Percentiles rank a stretch among this genome's conserved stretches.
Evolutionary conservation across 2,113 vertebrate species (phyloP).

Genomic region (Cromileptes altivelis): DNA sequence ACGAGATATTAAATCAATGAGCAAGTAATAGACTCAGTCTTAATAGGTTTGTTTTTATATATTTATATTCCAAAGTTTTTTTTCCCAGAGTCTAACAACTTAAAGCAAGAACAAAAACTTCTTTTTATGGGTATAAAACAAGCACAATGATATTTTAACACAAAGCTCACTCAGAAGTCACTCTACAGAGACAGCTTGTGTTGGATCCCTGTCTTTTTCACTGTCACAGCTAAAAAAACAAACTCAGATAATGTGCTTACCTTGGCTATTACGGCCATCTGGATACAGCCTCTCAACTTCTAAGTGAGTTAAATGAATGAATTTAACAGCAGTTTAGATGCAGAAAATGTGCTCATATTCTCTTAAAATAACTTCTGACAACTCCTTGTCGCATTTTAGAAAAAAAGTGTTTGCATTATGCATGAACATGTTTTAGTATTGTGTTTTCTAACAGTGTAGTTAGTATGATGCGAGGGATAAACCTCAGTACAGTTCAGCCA

Average conservation of each 20-base stretch:
- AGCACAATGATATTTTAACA: background rate
- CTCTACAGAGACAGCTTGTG: background rate
- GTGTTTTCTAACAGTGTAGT: background rate
- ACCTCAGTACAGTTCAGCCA: conserved; percentile 14
- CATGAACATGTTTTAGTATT: background rate
- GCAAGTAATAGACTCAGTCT: background rate
- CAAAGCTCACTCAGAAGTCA: background rate
- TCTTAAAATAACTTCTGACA: background rate
- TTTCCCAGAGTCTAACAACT: background rate
- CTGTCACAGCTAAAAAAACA: conserved; percentile 18
- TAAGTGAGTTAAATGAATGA: background rate
- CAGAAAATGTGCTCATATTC: background rate
- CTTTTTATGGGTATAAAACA: background rate
- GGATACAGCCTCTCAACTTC: background rate
- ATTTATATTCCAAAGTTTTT: background rate
- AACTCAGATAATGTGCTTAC: background rate
- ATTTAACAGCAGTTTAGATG: background rate
- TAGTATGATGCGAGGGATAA: background rate
- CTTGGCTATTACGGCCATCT: conserved; percentile 14
- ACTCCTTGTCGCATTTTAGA: background rate
- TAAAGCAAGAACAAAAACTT: background rate
- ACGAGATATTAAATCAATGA: conserved; percentile 7
- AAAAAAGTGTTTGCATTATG: background rate
- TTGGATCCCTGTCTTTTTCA: conserved; percentile 11
- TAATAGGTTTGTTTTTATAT: background rate